Evolutionary conservation across 2,113 vertebrate genomes (phyloP), one percentile per base, ranked within the genome.

Genomic region (Ciconia stormi): DNA sequence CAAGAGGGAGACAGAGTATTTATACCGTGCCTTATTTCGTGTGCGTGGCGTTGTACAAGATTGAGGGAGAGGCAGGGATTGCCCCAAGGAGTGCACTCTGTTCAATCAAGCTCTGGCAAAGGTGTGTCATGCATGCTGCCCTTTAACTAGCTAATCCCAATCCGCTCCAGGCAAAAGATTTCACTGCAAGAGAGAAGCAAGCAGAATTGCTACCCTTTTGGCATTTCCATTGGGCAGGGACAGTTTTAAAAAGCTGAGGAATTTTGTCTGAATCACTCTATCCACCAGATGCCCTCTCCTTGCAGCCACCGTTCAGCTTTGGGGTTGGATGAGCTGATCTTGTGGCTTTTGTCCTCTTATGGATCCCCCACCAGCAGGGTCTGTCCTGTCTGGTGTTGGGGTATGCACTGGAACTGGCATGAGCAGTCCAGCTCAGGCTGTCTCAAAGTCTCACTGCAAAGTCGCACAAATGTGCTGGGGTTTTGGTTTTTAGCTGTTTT

Each of bases 1-100:
- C 95, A 91, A 74, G 89, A 97, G 87, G 81, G 93, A 96, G 91
- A 92, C 79, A 95, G 78, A 67, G 58, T 93, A 66, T 91, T 95
- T 82, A 62, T 80, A 36, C 70, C 0, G 3, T 66, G 78, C 71
- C 59, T 91, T 38, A 69, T 70, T 91, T 50, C 0, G 2, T 80
- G 70, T 73, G 62, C 23, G 27, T 38, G 89, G 70, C 34, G 81
- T 1, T 85, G 89, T 50, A 50, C 29, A 55, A 32, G 78, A 59
- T 5, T 22, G 66, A 72, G 82, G 70, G 87, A 94, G 89, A 94
- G 91, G 94, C 91, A 88, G 87, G 86, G 78, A 61, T 76, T 87
- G 94, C 95, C 89, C 77, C 50, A 12, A 96, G 95, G 62, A 93
- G 59, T 29, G 85, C 66, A 10, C 77, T 72, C 86, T 83, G 72